Evolutionary conservation across 2,888 invertebrate genomes (phyloP).

Genomic region (Hipparchia sbordonii): DNA sequence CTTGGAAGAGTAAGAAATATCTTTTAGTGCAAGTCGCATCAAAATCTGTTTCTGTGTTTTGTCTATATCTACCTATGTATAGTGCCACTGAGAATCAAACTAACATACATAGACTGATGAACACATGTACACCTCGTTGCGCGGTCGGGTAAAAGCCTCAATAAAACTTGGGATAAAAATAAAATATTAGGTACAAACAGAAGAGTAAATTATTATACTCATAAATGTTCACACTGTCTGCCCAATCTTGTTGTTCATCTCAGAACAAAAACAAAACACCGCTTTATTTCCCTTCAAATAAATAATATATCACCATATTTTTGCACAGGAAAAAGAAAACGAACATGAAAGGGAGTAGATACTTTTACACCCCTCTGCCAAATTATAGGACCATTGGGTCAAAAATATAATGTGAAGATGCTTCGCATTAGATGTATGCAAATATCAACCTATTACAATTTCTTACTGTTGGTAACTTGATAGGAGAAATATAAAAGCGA

Average conservation of each 20-base stretch:
- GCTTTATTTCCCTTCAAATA: conserved; percentile 29
- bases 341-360: too few relatives aligned
- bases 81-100: too few relatives aligned
- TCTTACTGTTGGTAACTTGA: too few relatives aligned
- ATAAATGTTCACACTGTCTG: conserved; percentile 2
- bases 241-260: conserved; percentile 12
- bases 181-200: not conserved
- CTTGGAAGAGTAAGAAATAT: too few relatives aligned
- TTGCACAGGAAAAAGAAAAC: conserved; percentile 7
- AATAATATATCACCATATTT: conserved; percentile 25
- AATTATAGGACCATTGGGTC: not conserved
- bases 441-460: too few relatives aligned
- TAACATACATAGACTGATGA: too few relatives aligned
- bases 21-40: too few relatives aligned
- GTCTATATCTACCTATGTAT: too few relatives aligned
- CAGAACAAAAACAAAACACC: conserved; percentile 18
- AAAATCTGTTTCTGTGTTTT: too few relatives aligned
- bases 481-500: too few relatives aligned
- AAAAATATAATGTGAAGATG: not conserved
- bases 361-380: not conserved
- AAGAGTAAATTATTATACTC: not conserved
- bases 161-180: not conserved
- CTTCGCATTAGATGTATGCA: too few relatives aligned
- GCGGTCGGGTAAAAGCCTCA: not conserved
- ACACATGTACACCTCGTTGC: not conserved